Evolutionary conservation across 2,797 vertebrate species (phyloP).

Genomic region (Ciconia nigra): DNA sequence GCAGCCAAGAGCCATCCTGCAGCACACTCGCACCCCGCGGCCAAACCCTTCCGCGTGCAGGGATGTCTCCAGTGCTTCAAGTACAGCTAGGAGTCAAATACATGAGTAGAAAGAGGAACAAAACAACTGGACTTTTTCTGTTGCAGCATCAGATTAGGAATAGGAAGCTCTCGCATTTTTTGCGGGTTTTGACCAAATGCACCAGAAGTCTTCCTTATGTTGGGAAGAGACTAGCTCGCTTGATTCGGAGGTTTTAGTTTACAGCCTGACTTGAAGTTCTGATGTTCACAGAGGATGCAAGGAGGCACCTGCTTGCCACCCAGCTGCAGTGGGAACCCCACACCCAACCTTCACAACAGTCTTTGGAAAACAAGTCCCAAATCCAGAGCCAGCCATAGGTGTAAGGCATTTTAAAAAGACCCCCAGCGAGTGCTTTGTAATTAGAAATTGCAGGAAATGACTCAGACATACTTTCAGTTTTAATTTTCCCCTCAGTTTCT

Average conservation of each 20-base stretch:
- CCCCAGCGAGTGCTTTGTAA: background rate
- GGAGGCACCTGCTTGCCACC: background rate
- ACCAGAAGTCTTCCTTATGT: background rate
- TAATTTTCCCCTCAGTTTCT: background rate
- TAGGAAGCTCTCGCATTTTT: background rate
- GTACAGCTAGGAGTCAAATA: background rate
- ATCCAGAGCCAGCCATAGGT: background rate
- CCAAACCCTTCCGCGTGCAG: background rate
- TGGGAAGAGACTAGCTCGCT: background rate
- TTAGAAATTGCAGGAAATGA: background rate
- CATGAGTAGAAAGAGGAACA: rapidly evolving
- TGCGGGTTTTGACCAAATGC: background rate
- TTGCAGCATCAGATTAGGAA: background rate
- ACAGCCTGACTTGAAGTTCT: background rate
- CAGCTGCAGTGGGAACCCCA: background rate
- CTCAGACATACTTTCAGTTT: background rate
- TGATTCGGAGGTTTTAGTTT: background rate
- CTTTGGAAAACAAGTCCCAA: background rate
- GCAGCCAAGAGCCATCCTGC: background rate
- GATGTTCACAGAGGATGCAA: background rate
- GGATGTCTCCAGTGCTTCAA: background rate
- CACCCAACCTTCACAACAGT: background rate
- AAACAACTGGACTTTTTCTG: background rate
- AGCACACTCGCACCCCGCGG: rapidly evolving
- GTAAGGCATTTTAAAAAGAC: background rate